Conservation (phyloP, 1,140 invertebrate genomes). For the Palaemon carinicauda region DNA sequence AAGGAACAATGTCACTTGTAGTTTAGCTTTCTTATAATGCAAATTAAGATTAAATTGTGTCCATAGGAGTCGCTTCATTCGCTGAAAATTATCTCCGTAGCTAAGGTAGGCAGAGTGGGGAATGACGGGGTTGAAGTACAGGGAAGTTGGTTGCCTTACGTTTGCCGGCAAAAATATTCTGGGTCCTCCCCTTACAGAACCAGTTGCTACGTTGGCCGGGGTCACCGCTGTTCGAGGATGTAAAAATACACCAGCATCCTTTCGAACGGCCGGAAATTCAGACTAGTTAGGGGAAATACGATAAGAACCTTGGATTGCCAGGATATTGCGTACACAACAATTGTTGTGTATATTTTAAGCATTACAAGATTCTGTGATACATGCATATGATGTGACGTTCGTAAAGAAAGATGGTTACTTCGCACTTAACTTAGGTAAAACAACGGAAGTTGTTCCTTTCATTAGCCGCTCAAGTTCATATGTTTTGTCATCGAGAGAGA, state of each 20-base stretch:
- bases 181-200: neutral
- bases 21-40: no score
- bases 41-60: no score
- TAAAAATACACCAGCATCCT: neutral
- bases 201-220: neutral
- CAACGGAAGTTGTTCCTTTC: no score
- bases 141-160: neutral
- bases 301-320: neutral
- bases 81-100: no score
- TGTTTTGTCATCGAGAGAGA: no score
- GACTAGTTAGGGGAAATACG: neutral
- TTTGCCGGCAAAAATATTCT: neutral
- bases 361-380: no score
- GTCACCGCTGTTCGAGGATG: neutral
- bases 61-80: no score
- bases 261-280: neutral
- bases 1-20: no score
- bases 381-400: neutral
- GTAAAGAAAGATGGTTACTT: neutral
- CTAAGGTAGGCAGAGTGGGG: neutral
- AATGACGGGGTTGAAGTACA: neutral
- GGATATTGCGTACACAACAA: neutral
- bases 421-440: neutral
- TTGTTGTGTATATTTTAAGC: no score
- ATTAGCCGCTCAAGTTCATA: neutral